Conservation (phyloP, 2,113 vertebrate species). For the Neotoma lepida region DNA sequence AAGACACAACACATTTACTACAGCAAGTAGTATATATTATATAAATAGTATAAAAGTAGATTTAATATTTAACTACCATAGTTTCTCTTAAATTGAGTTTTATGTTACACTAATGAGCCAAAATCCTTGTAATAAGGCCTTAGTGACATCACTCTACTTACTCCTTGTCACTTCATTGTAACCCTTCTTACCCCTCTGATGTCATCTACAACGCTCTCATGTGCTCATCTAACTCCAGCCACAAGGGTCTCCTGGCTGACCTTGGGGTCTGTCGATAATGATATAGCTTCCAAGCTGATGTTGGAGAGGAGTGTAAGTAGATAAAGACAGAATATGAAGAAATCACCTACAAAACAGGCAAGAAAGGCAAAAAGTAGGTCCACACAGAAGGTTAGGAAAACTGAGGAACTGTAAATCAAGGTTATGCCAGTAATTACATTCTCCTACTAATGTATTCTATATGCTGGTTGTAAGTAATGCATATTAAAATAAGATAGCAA, state of each 20-base stretch:
- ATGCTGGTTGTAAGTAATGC: neutral
- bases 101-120: neutral
- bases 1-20: conserved; percentile 9
- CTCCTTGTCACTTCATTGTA: neutral
- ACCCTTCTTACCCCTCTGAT: neutral
- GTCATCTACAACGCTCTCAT: neutral
- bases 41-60: conserved; percentile 24
- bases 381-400: neutral
- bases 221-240: neutral
- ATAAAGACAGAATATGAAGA: neutral
- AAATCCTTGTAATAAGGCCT: neutral
- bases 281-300: neutral
- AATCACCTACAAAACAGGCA: neutral
- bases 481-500: conserved; percentile 33
- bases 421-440: neutral
- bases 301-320: rapidly evolving
- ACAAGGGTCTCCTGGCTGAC: neutral
- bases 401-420: neutral
- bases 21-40: neutral
- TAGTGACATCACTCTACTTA: neutral
- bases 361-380: neutral
- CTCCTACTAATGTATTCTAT: neutral
- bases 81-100: conserved; percentile 10
- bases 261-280: neutral
- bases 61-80: conserved; percentile 25